phyloP scores from a whole-genome alignment of 2,888 invertebrate species.

The Lithophane leautieri region DNA sequence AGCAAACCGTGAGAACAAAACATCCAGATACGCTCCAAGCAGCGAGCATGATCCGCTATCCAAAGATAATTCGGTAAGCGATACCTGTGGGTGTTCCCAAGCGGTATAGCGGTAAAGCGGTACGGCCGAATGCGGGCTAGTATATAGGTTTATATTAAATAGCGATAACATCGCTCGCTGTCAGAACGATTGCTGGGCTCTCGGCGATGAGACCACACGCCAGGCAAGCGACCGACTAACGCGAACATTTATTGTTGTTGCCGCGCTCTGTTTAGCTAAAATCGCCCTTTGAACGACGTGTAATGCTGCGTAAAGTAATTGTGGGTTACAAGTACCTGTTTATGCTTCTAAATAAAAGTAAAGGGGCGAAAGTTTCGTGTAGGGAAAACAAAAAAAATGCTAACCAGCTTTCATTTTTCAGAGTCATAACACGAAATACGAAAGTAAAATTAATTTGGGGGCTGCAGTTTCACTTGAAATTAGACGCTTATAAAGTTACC shows the following conservation, averaged over 20 bases:
- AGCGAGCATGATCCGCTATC: constrained; percentile 47
- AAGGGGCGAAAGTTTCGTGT: constrained; percentile 27
- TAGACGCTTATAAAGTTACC: not conserved
- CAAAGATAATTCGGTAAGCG: constrained; percentile 61
- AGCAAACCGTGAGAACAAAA: constrained; percentile 56
- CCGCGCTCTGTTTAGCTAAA: constrained; percentile 53
- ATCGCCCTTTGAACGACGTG: constrained; percentile 58
- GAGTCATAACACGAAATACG: constrained; percentile 22
- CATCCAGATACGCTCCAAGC: constrained; percentile 42
- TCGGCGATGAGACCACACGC: constrained; percentile 82
- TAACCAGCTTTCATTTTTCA: not conserved
- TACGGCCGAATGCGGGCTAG: constrained; percentile 65
- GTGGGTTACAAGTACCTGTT: constrained; percentile 58
- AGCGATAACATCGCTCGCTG: constrained; percentile 82
- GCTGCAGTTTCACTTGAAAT: not conserved
- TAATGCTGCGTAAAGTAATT: constrained; percentile 64
- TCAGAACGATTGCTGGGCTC: constrained; percentile 80
- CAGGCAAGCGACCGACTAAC: constrained; percentile 66
- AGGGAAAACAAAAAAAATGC: constrained; percentile 20
- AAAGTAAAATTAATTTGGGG: constrained; percentile 6
- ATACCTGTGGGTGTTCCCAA: constrained; percentile 60
- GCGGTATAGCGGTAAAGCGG: constrained; percentile 42
- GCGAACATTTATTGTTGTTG: constrained; percentile 65
- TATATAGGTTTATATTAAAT: constrained; percentile 80
- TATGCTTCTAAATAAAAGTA: constrained; percentile 42